Evolutionary conservation across 1,140 invertebrate genomes (phyloP), one percentile per base, ranked within the genome.

Genomic region (Metopolophium dirhodum): DNA sequence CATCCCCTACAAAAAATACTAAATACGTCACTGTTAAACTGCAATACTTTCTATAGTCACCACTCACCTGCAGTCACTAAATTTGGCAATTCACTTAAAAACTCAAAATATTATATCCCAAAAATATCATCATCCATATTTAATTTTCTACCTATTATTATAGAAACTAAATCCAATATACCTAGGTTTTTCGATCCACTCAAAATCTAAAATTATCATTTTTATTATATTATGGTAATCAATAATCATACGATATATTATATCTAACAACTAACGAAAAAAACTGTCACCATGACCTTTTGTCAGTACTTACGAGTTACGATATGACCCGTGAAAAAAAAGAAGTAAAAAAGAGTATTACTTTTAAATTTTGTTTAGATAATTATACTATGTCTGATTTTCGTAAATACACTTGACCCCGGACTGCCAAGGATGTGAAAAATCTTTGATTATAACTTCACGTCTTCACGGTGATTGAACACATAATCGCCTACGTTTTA

Each of bases 401-500:
- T 87, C 18, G 6, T 9, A 82, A 68, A 68, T 68, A 68, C 82
- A 41, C 35, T 23, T 85, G 85, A 6, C 41, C 85, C 45, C 26
- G 85, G 85, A 14, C 26, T 37, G 51, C 51, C 88, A 90, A 90
- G 88, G 88, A 57, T 90, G 35, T 57, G 51, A 90, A 90, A 90
- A 90, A 90, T 90, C 49, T 14, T n/a, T 87, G 85, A 87, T 87
- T 41, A 57, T 90, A 35, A 90, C 51, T 54, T 90, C 51, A 90
- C 49, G 49, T 14, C 51, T 54, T 90, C 88, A 90, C 49, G 49
- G 30, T 2, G 7, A 41, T 54, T 37, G 49, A 89, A 57, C 51
- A 54, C 23, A 35, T 89, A 89, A 89, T 89, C 87, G 7, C 23
- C 30, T 7, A 54, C 30, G 18, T 89, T 89, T 89, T 89, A 54